Evolutionary conservation across 2,113 vertebrate species (phyloP).

Genomic region (Anguilla rostrata): DNA sequence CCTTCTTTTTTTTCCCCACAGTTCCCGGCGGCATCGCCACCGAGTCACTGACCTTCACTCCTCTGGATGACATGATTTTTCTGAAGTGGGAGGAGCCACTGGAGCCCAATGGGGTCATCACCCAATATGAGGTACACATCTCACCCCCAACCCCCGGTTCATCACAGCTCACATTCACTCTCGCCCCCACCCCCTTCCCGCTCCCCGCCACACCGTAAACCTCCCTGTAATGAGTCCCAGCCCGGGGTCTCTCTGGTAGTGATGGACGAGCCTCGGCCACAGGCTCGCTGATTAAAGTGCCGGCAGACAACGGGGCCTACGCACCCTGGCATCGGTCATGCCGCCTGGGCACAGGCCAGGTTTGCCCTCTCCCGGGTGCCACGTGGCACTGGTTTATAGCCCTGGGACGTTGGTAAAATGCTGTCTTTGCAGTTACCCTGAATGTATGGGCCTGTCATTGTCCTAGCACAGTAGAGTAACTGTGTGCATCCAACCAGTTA

Average conservation of each 20-base stretch:
- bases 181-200: not conserved
- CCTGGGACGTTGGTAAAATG: not conserved
- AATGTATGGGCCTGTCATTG: not conserved
- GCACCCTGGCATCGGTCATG: not conserved
- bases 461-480: too few species aligned
- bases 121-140: slow-evolving; percentile 84
- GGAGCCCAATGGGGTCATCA: slow-evolving; percentile 93
- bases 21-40: slow-evolving; percentile 89
- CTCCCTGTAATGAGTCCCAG: not conserved
- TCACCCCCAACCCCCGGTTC: not conserved
- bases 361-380: not conserved
- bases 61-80: slow-evolving; percentile 92
- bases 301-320: not conserved
- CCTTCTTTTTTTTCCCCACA: slow-evolving; percentile 44
- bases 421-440: not conserved
- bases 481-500: too few species aligned
- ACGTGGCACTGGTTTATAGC: not conserved
- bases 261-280: not conserved
- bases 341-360: not conserved
- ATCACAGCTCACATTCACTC: not conserved
- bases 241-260: not conserved
- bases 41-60: slow-evolving; percentile 88
- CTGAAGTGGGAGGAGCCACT: slow-evolving; percentile 94
- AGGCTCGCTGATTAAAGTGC: not conserved
- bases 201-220: not conserved